phyloP scores from a whole-genome alignment of 2,113 vertebrate species.

The Pelusios castaneus region DNA sequence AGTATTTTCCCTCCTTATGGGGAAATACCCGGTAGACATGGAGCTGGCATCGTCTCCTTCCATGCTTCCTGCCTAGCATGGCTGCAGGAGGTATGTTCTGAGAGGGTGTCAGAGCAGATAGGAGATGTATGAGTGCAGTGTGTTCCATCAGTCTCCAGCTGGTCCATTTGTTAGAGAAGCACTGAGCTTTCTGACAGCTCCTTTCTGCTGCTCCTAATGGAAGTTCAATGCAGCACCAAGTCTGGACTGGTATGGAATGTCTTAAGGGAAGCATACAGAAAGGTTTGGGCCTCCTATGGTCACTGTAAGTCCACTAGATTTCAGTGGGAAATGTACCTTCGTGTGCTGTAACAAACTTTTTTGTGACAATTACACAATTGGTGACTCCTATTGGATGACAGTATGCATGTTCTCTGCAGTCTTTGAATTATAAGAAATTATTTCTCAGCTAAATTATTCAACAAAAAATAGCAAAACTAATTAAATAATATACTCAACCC shows the following conservation, averaged over 20 bases:
- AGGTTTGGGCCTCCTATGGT: background rate
- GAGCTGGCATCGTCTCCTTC: background rate
- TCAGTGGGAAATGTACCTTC: conserved; percentile 24
- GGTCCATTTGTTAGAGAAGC: background rate
- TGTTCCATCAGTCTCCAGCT: background rate
- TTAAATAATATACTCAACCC: conserved; percentile 36
- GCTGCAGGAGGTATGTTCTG: accelerated
- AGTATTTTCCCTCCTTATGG: background rate
- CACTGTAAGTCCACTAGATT: conserved; percentile 9
- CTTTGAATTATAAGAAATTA: conserved; percentile 6
- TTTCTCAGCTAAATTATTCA: conserved; percentile 39
- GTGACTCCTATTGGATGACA: background rate
- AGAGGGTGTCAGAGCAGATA: background rate
- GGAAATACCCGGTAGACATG: too few species aligned
- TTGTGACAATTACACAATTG: background rate
- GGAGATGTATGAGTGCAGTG: background rate
- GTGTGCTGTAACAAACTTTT: conserved; percentile 9
- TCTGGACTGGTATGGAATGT: background rate
- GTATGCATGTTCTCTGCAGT: conserved; percentile 18
- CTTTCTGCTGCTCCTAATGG: background rate
- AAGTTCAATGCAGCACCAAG: background rate
- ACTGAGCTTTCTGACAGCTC: background rate
- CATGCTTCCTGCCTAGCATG: background rate
- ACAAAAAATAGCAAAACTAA: conserved; percentile 32
- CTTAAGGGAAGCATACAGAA: background rate